A percentile compares a stretch with the other conserved stretches of the same genome.
phyloP scores from a whole-genome alignment of 2,797 vertebrate species.

The Anabas testudineus region DNA sequence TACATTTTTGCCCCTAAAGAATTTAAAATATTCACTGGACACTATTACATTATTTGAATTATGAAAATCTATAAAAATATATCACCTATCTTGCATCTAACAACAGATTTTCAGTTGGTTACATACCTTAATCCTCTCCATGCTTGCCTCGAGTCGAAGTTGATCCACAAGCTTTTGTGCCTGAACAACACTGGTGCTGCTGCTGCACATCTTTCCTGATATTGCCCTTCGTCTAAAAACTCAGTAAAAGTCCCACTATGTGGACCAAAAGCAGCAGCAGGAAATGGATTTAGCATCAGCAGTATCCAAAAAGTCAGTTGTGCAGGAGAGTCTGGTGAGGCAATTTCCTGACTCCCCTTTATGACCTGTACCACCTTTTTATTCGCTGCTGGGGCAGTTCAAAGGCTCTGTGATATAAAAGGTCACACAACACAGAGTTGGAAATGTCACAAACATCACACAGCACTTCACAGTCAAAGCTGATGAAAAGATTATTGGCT shows the following conservation, averaged over 20 bases:
- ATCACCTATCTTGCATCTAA: not conserved
- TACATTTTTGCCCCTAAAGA: not conserved
- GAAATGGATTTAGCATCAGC: not conserved
- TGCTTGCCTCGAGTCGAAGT: conserved; percentile 84
- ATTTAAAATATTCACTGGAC: not conserved
- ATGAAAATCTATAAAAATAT: not conserved
- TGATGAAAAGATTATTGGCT: conserved; percentile 34
- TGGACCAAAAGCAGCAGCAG: not conserved
- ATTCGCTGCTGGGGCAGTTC: conserved; percentile 63
- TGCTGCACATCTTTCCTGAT: conserved; percentile 81
- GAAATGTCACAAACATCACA: conserved; percentile 86
- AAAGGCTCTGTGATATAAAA: conserved; percentile 81
- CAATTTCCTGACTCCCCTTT: conserved; percentile 31
- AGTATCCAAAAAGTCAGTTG: conserved; percentile 11
- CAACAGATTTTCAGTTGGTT: not conserved
- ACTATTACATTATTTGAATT: too few species aligned
- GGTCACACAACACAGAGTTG: conserved; percentile 66
- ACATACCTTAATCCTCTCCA: conserved; percentile 88
- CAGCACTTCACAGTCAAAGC: conserved; percentile 46
- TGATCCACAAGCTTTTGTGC: conserved; percentile 87
- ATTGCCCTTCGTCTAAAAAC: conserved; percentile 50
- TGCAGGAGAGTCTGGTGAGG: conserved; percentile 31
- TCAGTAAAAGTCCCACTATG: not conserved
- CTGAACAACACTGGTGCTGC: conserved; percentile 82
- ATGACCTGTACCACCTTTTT: conserved; percentile 52